Evolutionary conservation across 2,888 invertebrate species (phyloP), one percentile per base, ranked within the genome.

Genomic region (Brenthis daphne): DNA sequence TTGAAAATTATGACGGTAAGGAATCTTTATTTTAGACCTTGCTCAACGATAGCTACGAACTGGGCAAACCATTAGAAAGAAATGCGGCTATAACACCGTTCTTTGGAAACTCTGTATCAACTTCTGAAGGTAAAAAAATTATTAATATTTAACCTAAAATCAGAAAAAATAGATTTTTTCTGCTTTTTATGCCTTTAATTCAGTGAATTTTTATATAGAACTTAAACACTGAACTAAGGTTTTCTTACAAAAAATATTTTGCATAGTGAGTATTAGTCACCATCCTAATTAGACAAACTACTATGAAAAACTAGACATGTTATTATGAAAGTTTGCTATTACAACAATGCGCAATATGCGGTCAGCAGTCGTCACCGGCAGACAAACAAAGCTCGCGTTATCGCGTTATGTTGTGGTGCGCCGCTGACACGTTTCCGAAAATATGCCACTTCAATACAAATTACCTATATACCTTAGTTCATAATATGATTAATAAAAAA

Each of bases 31-130:
- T 74, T 43, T 67, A 82, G 82, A 72, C 71, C 20, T 77, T 82
- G 33, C 73, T 82, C 3, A 78, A 75, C 37, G 77, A 79, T 57
- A 74, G 75, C 5, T 76, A 76, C 1, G 80, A 82, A 64, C 69
- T 82, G 3, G 73, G 75, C 1, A 82, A 82, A 37, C 78, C 80
- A 5, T 65, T 77, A 16, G 81, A 82, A 60, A 73, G 82, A 58
- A 82, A 82, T 58, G 74, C 73, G 1, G 81, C 82, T 0, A 77
- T 82, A 76, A 78, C 69, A 60, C 81, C 81, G n/a, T 80, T 82
- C 71, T 82, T 82, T 37, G 82, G 82, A n/a, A 76, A 82, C 58
- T 82, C 82, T 1, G 76, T 82, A 6, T 81, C 82, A 5, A 80
- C 78, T 16, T 79, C 82, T 24, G 80, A 82, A 77, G 82, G 82